Base-by-base conservation (phyloP, 2,888 invertebrate species). In the Drosophila barbarae region DNA sequence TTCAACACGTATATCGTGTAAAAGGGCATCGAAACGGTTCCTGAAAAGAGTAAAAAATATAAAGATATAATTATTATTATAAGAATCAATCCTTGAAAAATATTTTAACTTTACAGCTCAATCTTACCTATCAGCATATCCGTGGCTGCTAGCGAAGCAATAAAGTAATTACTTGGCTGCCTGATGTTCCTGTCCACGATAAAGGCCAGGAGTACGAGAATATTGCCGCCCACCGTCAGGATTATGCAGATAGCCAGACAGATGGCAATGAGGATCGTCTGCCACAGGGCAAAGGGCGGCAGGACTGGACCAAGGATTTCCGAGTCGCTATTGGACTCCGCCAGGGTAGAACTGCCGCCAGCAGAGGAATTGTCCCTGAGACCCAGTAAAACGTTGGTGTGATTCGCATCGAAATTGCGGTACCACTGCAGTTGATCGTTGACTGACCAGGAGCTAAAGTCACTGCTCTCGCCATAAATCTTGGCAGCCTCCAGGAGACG, bases 91-190 rank as follows among this genome's bases (percentile, higher is more conserved):
- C 9, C 13, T 7, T 10, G 8, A 13, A n/a, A 8, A 15, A 10
- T 10, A 18, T n/a, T n/a, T 7, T 7, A 6, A 36, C 15, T 23
- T 10, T 4, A 15, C 1, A 2, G 41, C 75, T 46, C 3, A 1
- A 13, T 39, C 21, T 38, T 55, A 90, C 96, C 99, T 89, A 99
- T 99, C 69, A 99, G 92, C 91, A 99, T 94, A 90, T 99, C 98
- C 9, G 98, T 98, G 59, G 98, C 96, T 47, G 99, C 99, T 71
- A 99, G 92, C 0, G 99, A 99, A 9, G 98, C 98, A 74, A 99
- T 98, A 91, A 99, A 99, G 91, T 99, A 99, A 91, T 99, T 99
- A 90, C 98, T 98, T 30, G 99, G 99, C 88, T 99, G 98, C 58
- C 99, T 91, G 84, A 96, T 96, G 74, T 95, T 95, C 65, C 98